Evolutionary conservation across 2,797 vertebrate genomes (phyloP).

Genomic region (Bradypus variegatus): DNA sequence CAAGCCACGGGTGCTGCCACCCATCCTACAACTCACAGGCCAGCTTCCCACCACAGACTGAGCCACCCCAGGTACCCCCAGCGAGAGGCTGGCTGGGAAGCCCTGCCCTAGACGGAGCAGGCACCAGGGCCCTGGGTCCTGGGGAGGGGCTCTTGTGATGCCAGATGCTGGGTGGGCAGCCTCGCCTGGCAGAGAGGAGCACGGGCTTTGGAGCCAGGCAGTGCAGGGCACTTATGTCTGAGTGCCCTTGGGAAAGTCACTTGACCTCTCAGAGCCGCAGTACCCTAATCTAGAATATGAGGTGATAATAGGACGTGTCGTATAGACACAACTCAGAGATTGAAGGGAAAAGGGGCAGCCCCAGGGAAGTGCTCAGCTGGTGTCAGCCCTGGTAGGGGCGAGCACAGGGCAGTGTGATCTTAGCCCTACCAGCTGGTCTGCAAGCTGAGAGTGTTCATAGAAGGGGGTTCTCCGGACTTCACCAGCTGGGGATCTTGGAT

Average conservation of each 20-base stretch:
- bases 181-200: rapidly evolving
- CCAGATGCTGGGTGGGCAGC: not conserved
- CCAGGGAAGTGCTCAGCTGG: no score
- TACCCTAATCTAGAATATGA: no score
- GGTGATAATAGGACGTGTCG: no score
- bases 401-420: no score
- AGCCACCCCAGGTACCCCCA: no score
- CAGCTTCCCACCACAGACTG: not conserved
- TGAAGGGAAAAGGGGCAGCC: no score
- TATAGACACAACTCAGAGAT: no score
- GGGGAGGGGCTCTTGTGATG: not conserved
- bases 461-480: not conserved
- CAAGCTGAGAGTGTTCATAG: not conserved
- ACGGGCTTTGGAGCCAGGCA: not conserved
- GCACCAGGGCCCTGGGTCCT: not conserved
- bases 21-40: rapidly evolving
- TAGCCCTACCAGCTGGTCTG: not conserved
- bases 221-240: not conserved
- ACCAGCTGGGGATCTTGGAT: not conserved
- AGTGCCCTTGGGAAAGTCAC: not conserved
- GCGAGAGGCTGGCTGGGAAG: not conserved
- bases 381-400: no score
- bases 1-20: no score
- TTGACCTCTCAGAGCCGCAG: no score
- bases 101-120: not conserved